Percentiles rank a stretch among this genome's conserved stretches.
These are phyloP conservation scores for Callimorpha dominula DNA, from an alignment of 2,888 invertebrate genomes.

Conservation along the genomic window DNA sequence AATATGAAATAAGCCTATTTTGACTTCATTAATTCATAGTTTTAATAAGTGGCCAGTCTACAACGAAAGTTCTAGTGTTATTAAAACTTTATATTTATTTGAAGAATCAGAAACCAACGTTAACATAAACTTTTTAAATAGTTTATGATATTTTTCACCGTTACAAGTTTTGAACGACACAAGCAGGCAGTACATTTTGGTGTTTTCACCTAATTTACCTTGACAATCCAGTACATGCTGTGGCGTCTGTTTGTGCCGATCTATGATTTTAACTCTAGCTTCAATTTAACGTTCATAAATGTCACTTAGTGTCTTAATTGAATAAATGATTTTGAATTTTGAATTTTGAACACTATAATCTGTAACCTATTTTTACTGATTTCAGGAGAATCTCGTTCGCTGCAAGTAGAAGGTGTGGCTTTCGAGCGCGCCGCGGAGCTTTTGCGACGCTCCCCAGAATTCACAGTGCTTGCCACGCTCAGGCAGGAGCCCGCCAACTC, in stretches of 20 bases:
- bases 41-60: background rate
- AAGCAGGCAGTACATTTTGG: no score
- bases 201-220: no score
- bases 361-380: background rate
- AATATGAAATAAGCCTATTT: constrained; percentile 14
- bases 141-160: no score
- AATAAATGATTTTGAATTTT: no score
- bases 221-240: no score
- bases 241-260: no score
- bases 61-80: background rate
- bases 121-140: no score
- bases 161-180: no score
- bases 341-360: no score
- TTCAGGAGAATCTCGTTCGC: constrained; percentile 90
- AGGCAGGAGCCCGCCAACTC: constrained; percentile 93
- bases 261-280: no score
- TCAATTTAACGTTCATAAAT: no score
- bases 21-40: background rate
- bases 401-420: constrained; percentile 90
- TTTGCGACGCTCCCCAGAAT: constrained; percentile 91
- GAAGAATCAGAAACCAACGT: background rate
- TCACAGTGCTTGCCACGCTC: constrained; percentile 92
- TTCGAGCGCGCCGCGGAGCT: constrained; percentile 90
- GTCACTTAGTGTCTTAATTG: no score
- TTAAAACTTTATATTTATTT: background rate